Base-by-base conservation (phyloP, 2,113 vertebrate species). In the Uria lomvia region DNA sequence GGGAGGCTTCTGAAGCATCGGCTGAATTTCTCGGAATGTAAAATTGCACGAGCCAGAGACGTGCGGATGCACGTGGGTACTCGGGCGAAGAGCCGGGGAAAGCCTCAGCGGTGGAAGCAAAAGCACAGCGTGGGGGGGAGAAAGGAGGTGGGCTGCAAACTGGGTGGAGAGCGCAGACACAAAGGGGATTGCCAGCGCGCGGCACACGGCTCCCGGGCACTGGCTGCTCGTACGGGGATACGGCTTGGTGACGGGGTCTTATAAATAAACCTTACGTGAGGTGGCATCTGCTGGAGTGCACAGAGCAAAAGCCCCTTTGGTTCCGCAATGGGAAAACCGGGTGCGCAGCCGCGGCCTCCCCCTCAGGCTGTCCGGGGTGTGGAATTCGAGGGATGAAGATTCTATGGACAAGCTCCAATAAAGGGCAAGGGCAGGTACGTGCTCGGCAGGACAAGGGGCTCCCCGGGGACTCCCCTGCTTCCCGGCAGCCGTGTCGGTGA, bases 131-230 rank as follows among this genome's bases (percentile, higher is more conserved):
- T 2, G 1, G 42, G 8, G 26, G 55, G 43, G 62, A 32, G 74
- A 11, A 71, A 24, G 55, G 34, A 3, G 4, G 2, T 1, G 9
- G 8, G 45, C 79, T 66, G 60, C 73, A 6, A 6, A 18, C 5
- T 10, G 47, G 47, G 5, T 11, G 21, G 20, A 47, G 47, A 47
- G 47, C 20, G 47, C 47, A 11, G 47, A 21, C 20, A 8, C 47
- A 11, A 20, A 47, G 47, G 2, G 26, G 32, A 30, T 13, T 6
- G 2, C 7, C 4, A 9, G n/a, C 2, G 5, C 58, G 23, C 36
- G 27, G 56, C 23, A 26, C n/a, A 5, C 5, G 32, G 45, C 26
- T 82, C 21, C 40, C 4, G 47, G 42, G 10, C 34, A 9, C 8
- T 5, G 15, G 42, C 68, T n/a, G 77, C 45, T 38, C 11, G 0